These are phyloP conservation scores for Graphium colonna DNA, from an alignment of 2,888 invertebrate species.

Conservation along the genomic window DNA sequence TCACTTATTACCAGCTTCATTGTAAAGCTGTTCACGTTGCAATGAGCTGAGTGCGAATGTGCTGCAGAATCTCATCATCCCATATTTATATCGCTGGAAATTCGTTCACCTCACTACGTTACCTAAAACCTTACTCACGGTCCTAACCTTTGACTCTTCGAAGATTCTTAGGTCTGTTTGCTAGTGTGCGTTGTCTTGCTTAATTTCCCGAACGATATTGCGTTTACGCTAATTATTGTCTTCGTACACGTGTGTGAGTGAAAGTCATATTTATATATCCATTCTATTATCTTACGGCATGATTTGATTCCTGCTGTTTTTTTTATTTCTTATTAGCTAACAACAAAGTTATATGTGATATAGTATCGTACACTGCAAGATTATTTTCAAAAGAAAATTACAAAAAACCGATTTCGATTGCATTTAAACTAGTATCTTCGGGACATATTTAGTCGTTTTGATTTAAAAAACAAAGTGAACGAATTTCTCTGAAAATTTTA, in stretches of 20 bases:
- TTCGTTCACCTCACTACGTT: constrained; percentile 64
- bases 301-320: not conserved
- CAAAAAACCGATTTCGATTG: too few species aligned
- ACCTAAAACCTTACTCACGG: constrained; percentile 62
- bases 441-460: too few species aligned
- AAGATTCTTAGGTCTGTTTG: constrained; percentile 34
- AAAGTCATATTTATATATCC: constrained; percentile 3
- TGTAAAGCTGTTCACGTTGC: constrained; percentile 52
- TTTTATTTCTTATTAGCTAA: not conserved
- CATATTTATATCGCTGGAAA: constrained; percentile 74
- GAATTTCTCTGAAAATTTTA: too few species aligned
- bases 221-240: constrained; percentile 63
- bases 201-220: constrained; percentile 61
- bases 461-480: too few species aligned
- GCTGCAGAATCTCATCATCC: constrained; percentile 46
- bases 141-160: constrained; percentile 69
- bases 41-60: constrained; percentile 60
- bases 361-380: too few species aligned
- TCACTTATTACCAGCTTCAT: constrained; percentile 69
- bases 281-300: not conserved
- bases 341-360: too few species aligned
- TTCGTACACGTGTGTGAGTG: constrained; percentile 31
- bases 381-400: too few species aligned
- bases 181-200: constrained; percentile 49
- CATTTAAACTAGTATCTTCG: too few species aligned